These are phyloP conservation scores for Antheraea yamamai DNA, from an alignment of 2,888 invertebrate genomes.

Conservation along the genomic window DNA sequence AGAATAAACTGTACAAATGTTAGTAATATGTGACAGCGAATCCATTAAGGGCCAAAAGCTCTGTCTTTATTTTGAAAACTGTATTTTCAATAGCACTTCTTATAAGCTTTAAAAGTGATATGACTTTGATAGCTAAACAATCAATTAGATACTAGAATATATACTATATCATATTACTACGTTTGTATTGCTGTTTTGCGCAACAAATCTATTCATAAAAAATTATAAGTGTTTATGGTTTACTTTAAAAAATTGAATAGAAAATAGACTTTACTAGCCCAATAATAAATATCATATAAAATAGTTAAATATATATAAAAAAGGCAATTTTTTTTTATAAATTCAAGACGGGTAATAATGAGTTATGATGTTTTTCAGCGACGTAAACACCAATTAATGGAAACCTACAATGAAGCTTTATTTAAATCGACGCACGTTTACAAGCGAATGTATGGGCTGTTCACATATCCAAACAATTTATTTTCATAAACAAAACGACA, in stretches of 20 bases:
- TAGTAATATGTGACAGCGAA: no score
- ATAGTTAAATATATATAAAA: not conserved
- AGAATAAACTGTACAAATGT: no score
- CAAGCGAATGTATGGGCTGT: slow-evolving; percentile 21
- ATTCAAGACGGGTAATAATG: no score
- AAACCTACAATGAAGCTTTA: not conserved
- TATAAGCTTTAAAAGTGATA: not conserved
- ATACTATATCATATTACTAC: not conserved
- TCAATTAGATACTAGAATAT: no score
- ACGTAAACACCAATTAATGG: not conserved
- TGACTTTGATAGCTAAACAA: not conserved
- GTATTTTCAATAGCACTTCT: not conserved
- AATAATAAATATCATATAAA: not conserved
- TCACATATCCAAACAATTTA: slow-evolving; percentile 35
- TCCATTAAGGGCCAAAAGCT: no score
- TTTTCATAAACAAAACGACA: slow-evolving; percentile 36
- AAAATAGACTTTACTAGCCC: not conserved
- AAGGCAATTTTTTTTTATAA: not conserved
- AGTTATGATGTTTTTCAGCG: not conserved
- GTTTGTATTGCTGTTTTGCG: not conserved
- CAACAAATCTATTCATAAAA: no score
- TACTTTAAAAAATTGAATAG: not conserved
- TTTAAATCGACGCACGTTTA: slow-evolving; percentile 16
- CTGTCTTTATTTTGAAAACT: not conserved
- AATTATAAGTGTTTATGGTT: not conserved